Evolutionary conservation across 2,113 vertebrate genomes (phyloP).

Genomic region (Thryonomys swinderianus): DNA sequence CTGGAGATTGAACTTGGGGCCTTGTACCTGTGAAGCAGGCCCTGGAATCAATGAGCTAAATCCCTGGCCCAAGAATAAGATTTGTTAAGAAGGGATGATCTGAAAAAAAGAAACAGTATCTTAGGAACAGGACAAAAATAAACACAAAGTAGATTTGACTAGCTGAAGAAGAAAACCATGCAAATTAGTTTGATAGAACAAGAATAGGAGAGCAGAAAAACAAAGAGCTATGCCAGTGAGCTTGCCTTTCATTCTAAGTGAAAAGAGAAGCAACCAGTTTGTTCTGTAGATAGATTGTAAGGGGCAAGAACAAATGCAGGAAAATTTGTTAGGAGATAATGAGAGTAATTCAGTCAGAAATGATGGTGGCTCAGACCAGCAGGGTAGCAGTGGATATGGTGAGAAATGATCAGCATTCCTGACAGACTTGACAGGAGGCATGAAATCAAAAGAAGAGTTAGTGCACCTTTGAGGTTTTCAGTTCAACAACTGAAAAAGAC

Average conservation of each 20-base stretch:
- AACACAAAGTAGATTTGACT: not conserved
- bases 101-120: not conserved
- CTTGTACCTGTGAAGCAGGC: too few relatives aligned
- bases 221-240: not conserved
- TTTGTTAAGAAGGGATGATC: not conserved
- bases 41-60: too few relatives aligned
- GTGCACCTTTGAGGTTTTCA: not conserved
- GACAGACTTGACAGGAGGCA: not conserved
- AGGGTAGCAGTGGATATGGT: not conserved
- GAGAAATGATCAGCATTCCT: not conserved
- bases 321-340: not conserved
- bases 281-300: not conserved
- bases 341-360: conserved; percentile 15
- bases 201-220: not conserved
- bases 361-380: not conserved
- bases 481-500: not conserved
- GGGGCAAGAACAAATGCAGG: not conserved
- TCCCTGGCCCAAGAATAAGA: not conserved
- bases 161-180: conserved; percentile 1
- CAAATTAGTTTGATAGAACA: not conserved
- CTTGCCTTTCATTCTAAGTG: conserved; percentile 41
- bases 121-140: conserved; percentile 16
- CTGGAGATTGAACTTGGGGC: too few relatives aligned
- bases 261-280: conserved; percentile 44
- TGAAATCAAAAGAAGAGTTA: not conserved